Conservation (phyloP, 2,797 vertebrate species). For the Chelmon rostratus region DNA sequence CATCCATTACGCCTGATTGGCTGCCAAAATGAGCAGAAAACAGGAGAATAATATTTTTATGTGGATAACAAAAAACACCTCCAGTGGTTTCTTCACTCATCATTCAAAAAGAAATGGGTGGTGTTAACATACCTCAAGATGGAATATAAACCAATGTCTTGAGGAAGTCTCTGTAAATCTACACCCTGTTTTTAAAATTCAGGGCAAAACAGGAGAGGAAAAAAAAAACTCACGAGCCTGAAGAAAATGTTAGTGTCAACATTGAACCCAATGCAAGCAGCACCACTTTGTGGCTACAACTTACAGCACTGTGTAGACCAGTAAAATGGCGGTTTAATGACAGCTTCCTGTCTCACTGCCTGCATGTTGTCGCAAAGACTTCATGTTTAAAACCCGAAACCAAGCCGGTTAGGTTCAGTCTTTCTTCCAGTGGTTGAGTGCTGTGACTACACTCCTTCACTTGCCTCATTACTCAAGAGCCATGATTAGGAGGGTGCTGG, state of each 20-base stretch:
- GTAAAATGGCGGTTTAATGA: conserved; percentile 38
- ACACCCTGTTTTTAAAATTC: conserved; percentile 41
- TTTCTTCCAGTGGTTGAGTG: conserved; percentile 45
- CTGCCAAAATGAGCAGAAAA: conserved; percentile 64
- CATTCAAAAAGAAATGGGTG: conserved; percentile 47
- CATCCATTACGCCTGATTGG: conserved; percentile 65
- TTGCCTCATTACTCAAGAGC: conserved; percentile 88
- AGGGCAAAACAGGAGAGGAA: conserved; percentile 28
- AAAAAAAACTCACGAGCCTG: conserved; percentile 39
- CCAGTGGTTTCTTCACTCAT: conserved; percentile 70
- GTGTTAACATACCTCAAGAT: conserved; percentile 39
- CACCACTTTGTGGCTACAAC: conserved; percentile 66
- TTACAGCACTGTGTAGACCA: conserved; percentile 43
- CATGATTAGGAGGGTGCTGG: conserved; percentile 97
- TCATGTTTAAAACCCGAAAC: conserved; percentile 39
- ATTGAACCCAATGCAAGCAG: conserved; percentile 47
- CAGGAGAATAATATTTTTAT: conserved; percentile 41
- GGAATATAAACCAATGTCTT: conserved; percentile 52
- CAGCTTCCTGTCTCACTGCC: conserved; percentile 40
- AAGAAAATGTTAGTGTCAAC: conserved; percentile 64
- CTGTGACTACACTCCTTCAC: conserved; percentile 38
- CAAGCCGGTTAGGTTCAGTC: conserved; percentile 24
- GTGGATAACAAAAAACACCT: conserved; percentile 49
- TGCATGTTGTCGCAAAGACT: conserved; percentile 41
- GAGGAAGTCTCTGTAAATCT: conserved; percentile 52